Conservation (phyloP, 2,888 invertebrate genomes). For the Sarcophaga carnaria region DNA sequence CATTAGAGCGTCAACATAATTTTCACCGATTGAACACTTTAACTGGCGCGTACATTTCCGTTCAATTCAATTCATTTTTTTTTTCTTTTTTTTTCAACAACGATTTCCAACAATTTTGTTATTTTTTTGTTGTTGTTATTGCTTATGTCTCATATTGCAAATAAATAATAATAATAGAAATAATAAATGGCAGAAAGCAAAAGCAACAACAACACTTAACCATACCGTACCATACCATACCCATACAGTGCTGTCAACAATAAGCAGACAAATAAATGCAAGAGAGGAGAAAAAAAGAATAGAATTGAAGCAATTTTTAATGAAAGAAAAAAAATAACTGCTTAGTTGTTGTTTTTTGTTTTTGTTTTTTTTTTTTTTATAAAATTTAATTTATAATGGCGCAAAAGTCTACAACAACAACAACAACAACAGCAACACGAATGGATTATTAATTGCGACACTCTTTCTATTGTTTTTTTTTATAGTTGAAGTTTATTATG, state of each 20-base stretch:
- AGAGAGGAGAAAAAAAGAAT: slow-evolving; percentile 20
- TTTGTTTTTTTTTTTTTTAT: neutral
- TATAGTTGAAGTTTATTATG: neutral
- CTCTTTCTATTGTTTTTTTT: slow-evolving; percentile 41
- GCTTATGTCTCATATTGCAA: slow-evolving; percentile 66
- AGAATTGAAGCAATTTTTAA: slow-evolving; percentile 61
- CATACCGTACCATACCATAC: no score
- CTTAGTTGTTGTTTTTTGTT: neutral
- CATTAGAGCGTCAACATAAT: slow-evolving; percentile 68
- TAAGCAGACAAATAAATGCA: neutral
- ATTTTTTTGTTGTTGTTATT: slow-evolving; percentile 41
- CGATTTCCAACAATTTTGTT: slow-evolving; percentile 13
- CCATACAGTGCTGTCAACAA: no score
- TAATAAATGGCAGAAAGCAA: slow-evolving; percentile 44
- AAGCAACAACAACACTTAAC: slow-evolving; percentile 18
- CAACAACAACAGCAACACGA: neutral
- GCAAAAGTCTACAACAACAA: slow-evolving; percentile 3
- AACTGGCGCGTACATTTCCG: slow-evolving; percentile 72
- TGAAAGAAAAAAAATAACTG: neutral
- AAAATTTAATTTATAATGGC: slow-evolving; percentile 63
- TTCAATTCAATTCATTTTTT: slow-evolving; percentile 63
- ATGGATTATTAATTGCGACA: slow-evolving; percentile 55
- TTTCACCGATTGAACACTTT: slow-evolving; percentile 70
- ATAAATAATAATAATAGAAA: slow-evolving; percentile 66
- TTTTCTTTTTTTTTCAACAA: slow-evolving; percentile 32